A percentile compares a stretch with the other conserved stretches of the same genome.
Conservation (phyloP, 2,113 vertebrate genomes). For the Strigops habroptila region DNA sequence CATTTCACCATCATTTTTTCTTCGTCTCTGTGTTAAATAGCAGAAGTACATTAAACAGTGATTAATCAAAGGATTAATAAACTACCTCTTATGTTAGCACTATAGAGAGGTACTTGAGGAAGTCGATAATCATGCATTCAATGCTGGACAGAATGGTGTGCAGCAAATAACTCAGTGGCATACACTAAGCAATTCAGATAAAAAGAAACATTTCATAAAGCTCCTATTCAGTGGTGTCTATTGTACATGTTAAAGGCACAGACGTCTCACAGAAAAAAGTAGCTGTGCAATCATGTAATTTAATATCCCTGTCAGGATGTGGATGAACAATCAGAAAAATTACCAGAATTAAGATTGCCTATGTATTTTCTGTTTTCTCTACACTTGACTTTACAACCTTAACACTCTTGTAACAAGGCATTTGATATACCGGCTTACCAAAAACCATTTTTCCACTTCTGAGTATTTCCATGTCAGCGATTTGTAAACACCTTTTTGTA, state of each 20-base stretch:
- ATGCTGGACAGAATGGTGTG: background rate
- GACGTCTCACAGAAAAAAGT: background rate
- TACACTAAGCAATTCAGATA: background rate
- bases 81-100: background rate
- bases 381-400: constrained; percentile 13
- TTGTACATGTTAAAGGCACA: background rate
- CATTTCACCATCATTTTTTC: background rate
- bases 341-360: background rate
- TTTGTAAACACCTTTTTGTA: background rate
- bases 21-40: background rate
- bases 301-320: constrained; percentile 6
- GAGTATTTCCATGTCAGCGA: background rate
- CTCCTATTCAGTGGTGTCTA: background rate
- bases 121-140: background rate
- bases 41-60: background rate
- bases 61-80: constrained; percentile 30
- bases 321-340: background rate
- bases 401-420: background rate
- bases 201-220: constrained; percentile 47
- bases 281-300: background rate
- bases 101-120: background rate
- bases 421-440: background rate
- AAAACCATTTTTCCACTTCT: background rate
- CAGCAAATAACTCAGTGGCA: constrained; percentile 1
- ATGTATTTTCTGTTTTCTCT: constrained; percentile 7